A percentile compares a stretch with the other conserved stretches of the same genome.
phyloP scores from a whole-genome alignment of 2,113 vertebrate species.

The Zosterops lateralis region DNA sequence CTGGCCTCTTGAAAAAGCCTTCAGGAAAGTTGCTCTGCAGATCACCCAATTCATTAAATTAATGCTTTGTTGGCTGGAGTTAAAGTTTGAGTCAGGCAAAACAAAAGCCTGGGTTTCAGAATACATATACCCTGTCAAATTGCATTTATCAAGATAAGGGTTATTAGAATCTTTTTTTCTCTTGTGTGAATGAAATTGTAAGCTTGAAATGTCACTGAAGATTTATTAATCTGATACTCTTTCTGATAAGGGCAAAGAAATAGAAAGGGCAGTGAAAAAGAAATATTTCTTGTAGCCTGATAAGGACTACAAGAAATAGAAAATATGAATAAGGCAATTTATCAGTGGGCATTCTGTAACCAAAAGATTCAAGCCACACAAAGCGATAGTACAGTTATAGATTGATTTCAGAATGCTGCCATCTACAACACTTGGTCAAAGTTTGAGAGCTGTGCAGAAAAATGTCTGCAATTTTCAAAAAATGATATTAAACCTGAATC shows the following conservation, averaged over 20 bases:
- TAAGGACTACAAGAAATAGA: constrained; percentile 27
- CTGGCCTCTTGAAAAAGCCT: neutral
- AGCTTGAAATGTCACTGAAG: constrained; percentile 67
- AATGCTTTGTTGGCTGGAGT: constrained; percentile 21
- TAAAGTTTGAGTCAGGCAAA: constrained; percentile 44
- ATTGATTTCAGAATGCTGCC: neutral
- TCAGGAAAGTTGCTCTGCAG: neutral
- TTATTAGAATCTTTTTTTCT: constrained; percentile 68
- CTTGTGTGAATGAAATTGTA: constrained; percentile 61
- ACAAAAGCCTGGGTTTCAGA: constrained; percentile 46
- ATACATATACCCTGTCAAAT: constrained; percentile 51
- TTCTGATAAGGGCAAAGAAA: constrained; percentile 63
- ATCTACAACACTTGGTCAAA: neutral
- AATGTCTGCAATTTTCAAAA: neutral
- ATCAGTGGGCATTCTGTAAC: neutral
- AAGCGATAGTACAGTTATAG: neutral
- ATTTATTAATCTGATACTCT: constrained; percentile 65
- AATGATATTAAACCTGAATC: neutral
- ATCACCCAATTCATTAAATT: neutral
- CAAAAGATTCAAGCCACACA: neutral
- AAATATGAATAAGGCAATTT: constrained; percentile 51
- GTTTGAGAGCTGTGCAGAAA: neutral
- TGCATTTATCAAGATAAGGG: constrained; percentile 61
- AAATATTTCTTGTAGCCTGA: constrained; percentile 38
- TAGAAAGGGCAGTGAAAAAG: constrained; percentile 28